phyloP scores from a whole-genome alignment of 2,888 invertebrate genomes.

The Odontocerum albicorne region DNA sequence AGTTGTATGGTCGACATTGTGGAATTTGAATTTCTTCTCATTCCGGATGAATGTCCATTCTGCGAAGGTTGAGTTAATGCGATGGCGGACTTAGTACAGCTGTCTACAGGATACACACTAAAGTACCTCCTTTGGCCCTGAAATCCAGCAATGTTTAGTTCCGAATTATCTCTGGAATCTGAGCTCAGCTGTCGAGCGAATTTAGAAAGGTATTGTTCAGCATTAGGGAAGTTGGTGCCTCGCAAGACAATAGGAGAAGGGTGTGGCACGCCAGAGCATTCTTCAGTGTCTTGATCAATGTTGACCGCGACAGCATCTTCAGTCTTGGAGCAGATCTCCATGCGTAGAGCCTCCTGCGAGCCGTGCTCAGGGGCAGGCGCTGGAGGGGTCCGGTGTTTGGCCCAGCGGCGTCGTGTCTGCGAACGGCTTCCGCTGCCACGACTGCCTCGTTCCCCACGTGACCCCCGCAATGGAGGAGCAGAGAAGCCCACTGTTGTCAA shows the following conservation, averaged over 20 bases:
- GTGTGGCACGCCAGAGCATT: conserved; percentile 53
- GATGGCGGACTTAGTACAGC: conserved; percentile 55
- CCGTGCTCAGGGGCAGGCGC: conserved; percentile 39
- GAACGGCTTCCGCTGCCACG: conserved; percentile 37
- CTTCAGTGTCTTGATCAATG: conserved; percentile 54
- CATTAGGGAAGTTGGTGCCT: conserved; percentile 50
- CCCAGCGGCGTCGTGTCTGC: conserved; percentile 42
- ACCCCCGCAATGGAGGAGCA: conserved; percentile 44
- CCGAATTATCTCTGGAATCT: conserved; percentile 57
- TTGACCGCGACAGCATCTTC: conserved; percentile 44
- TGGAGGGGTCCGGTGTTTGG: conserved; percentile 25
- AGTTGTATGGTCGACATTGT: conserved; percentile 65
- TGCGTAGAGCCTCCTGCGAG: conserved; percentile 46
- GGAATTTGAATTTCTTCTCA: conserved; percentile 62
- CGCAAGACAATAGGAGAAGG: conserved; percentile 48
- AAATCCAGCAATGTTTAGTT: conserved; percentile 49
- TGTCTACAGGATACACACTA: conserved; percentile 51
- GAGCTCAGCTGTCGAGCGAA: conserved; percentile 57
- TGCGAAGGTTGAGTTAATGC: conserved; percentile 44
- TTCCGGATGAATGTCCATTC: conserved; percentile 53
- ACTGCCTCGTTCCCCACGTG: conserved; percentile 45
- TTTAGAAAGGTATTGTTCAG: conserved; percentile 56
- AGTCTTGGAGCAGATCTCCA: conserved; percentile 43
- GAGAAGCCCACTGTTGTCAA: conserved; percentile 54
- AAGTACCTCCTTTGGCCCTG: conserved; percentile 44